Evolutionary conservation across 1,140 invertebrate genomes (phyloP).

Genomic region (Pseudomyrmex flavicornis): DNA sequence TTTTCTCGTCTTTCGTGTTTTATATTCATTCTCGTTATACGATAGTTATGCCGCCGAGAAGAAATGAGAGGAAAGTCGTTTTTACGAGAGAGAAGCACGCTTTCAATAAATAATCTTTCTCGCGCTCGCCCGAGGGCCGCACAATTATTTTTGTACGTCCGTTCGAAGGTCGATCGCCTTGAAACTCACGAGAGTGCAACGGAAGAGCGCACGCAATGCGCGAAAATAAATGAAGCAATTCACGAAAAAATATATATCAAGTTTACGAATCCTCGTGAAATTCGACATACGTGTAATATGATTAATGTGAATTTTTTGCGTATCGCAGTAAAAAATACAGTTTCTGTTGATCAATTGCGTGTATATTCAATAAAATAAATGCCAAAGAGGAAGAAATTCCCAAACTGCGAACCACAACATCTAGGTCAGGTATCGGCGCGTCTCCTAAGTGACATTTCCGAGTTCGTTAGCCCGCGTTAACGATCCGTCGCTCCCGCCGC

Average conservation of each 20-base stretch:
- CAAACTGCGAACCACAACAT: neutral
- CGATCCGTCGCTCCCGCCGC: constrained; percentile 51
- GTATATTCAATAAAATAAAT: too few relatives aligned
- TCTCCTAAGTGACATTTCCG: constrained; percentile 47
- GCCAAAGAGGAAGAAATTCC: neutral
- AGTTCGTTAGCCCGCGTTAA: constrained; percentile 66
- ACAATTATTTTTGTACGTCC: constrained; percentile 49
- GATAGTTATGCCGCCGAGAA: neutral
- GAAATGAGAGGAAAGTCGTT: neutral
- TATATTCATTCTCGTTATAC: neutral
- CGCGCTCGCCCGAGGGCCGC: neutral
- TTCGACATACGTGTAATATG: too few relatives aligned
- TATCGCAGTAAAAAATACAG: too few relatives aligned
- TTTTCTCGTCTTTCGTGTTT: neutral
- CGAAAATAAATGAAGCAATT: constrained; percentile 26
- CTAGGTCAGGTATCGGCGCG: constrained; percentile 37
- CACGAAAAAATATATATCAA: too few relatives aligned
- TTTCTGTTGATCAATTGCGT: too few relatives aligned
- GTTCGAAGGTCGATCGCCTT: constrained; percentile 47
- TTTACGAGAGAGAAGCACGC: constrained; percentile 5
- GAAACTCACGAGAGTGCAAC: constrained; percentile 12
- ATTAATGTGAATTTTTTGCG: too few relatives aligned
- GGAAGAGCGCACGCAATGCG: neutral
- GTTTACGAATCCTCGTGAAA: too few relatives aligned
- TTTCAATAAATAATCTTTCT: constrained; percentile 42